phyloP scores from a whole-genome alignment of 1,140 invertebrate species.

The Nasonia giraulti region DNA sequence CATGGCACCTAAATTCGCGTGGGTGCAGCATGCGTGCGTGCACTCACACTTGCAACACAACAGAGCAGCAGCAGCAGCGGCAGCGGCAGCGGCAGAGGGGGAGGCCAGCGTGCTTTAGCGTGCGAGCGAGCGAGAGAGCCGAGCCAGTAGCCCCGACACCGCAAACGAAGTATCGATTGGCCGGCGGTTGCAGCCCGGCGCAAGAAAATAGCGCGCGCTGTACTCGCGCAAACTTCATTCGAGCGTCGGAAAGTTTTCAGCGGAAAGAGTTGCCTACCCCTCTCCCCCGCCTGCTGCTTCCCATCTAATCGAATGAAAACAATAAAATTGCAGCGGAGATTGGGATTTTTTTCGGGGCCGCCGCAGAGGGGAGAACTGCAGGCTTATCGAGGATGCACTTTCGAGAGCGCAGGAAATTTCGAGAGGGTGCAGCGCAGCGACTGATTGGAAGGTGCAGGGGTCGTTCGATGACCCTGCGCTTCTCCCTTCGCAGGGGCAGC shows the following conservation, averaged over 20 bases:
- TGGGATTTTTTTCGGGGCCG: background rate
- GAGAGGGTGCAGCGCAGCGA: background rate
- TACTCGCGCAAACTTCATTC: slow-evolving; percentile 3
- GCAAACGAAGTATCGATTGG: slow-evolving; percentile 43
- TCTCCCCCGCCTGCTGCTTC: background rate
- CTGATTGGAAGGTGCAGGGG: slow-evolving; percentile 29
- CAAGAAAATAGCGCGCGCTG: slow-evolving; percentile 32
- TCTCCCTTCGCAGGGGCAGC: background rate
- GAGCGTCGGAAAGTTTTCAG: slow-evolving; percentile 11
- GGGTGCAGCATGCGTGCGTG: slow-evolving; percentile 31
- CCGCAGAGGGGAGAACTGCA: background rate
- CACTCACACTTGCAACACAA: slow-evolving; percentile 4
- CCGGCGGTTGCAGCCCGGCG: background rate
- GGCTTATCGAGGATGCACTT: slow-evolving; percentile 27
- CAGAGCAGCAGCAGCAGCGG: no score
- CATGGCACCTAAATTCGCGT: slow-evolving; percentile 48
- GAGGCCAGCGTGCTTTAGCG: slow-evolving; percentile 21
- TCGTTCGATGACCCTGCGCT: slow-evolving; percentile 12
- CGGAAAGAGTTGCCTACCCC: background rate
- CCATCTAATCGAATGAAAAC: slow-evolving; percentile 42
- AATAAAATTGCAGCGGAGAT: slow-evolving; percentile 26
- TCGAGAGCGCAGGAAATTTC: slow-evolving; percentile 31
- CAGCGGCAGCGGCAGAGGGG: background rate
- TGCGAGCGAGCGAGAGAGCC: slow-evolving; percentile 6
- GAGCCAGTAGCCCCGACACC: slow-evolving; percentile 14